Evolutionary conservation across 1,140 invertebrate species (phyloP).

Genomic region (Mycetomoellerius zeteki): DNA sequence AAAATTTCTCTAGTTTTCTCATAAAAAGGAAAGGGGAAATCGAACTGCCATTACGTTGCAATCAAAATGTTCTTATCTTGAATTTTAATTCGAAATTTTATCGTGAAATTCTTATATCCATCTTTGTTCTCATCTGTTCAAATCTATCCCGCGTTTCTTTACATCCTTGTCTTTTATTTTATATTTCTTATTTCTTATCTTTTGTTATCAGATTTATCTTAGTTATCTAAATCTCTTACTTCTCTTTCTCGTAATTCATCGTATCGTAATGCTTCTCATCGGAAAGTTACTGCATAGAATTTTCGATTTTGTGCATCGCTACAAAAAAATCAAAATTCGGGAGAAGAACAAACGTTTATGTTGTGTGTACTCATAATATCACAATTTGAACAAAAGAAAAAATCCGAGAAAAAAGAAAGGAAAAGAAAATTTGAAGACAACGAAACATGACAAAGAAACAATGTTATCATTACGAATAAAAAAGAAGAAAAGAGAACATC

Average conservation of each 20-base stretch:
- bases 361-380: neutral
- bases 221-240: neutral
- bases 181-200: neutral
- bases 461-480: neutral
- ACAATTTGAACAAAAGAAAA: neutral
- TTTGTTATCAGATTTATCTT: neutral
- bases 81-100: neutral
- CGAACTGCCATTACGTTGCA: neutral
- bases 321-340: neutral
- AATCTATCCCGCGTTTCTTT: neutral
- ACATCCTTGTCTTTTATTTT: neutral
- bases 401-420: neutral
- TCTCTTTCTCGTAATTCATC: neutral
- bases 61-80: neutral
- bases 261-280: neutral
- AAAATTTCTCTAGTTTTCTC: neutral
- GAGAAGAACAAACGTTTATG: constrained; percentile 1
- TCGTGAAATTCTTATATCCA: neutral
- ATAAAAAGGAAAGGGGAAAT: neutral
- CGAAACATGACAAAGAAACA: neutral
- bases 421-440: constrained; percentile 13
- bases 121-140: neutral
- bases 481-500: neutral
- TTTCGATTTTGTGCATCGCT: neutral
- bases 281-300: neutral